These are phyloP conservation scores for Lampropteryx suffumata DNA, from an alignment of 2,888 invertebrate genomes.

Conservation along the genomic window DNA sequence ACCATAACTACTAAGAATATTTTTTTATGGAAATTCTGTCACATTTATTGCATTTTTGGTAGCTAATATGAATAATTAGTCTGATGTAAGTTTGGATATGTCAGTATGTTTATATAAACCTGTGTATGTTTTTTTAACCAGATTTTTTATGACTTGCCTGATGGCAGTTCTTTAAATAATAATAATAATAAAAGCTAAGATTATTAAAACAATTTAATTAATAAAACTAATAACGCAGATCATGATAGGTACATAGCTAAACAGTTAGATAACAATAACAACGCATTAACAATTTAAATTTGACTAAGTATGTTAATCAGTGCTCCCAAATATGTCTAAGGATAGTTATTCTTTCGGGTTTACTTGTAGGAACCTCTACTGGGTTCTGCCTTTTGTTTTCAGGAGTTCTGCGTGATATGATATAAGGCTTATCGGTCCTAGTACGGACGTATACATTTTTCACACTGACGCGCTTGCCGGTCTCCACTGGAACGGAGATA, in stretches of 20 bases:
- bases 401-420: slow-evolving; percentile 42
- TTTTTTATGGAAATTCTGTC: background rate
- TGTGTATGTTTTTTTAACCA: too few relatives aligned
- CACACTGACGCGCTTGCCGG: slow-evolving; percentile 41
- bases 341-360: slow-evolving; percentile 47
- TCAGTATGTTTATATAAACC: too few relatives aligned
- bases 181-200: background rate
- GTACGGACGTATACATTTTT: slow-evolving; percentile 49
- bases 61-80: too few relatives aligned
- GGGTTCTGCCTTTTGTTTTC: slow-evolving; percentile 44
- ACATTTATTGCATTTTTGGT: too few relatives aligned
- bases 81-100: too few relatives aligned
- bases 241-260: slow-evolving; percentile 14
- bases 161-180: too few relatives aligned
- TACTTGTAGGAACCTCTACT: slow-evolving; percentile 39
- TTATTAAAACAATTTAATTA: background rate
- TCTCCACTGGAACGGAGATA: slow-evolving; percentile 41
- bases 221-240: slow-evolving; percentile 28
- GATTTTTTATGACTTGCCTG: too few relatives aligned
- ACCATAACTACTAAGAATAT: background rate
- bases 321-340: slow-evolving; percentile 59
- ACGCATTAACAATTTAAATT: slow-evolving; percentile 34
- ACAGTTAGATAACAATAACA: slow-evolving; percentile 20
- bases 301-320: slow-evolving; percentile 35
- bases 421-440: slow-evolving; percentile 44